Evolutionary conservation across 1,140 invertebrate genomes (phyloP), one percentile per base, ranked within the genome.

Genomic region (Lerema accius): DNA sequence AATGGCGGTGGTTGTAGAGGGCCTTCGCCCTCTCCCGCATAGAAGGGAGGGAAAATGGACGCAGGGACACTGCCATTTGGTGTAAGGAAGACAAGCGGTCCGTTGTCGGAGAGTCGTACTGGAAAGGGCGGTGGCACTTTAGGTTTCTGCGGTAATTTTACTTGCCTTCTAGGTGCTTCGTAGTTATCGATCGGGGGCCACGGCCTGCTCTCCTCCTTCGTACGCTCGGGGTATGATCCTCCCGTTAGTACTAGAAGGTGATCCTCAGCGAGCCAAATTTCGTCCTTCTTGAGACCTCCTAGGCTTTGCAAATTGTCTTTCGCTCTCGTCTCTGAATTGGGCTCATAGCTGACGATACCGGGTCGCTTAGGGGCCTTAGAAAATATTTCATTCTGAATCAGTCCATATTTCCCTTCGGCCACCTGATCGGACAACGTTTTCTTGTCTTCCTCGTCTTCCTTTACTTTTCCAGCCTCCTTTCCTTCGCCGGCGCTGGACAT

Each of bases 181-280:
- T 96, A 97, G 76, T 95, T 93, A 76, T 97, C 96, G 65, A 98
- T 96, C 1, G 96, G 93, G 43, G 94, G 93, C 96, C 96, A 97
- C 7, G 90, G 90, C 23, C 85, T 85, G 16, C 82, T 65, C 11
- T 82, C 80, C 45, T 87, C 82, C 42, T 92, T 83, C 10, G 89
- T 82, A 3, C 92, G 90, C 48, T 93, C 90, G 4, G 94, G 93
- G 86, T 94, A 94, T 28, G 83, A 89, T 10, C 96, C 96, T 16
- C 97, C 97, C 79, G 94, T 95, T 16, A 97, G 86, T 7, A 98
- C 96, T 9, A 98, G 84, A 23, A 98, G 88, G 80, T 97, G 96
- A 76, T 97, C 96, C 76, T 97, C 96, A 0, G 96, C 95, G 40
- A 97, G 88, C 96, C 96, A 98, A 66, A 98, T 97, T 65, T 98